Percentiles rank a stretch among this genome's conserved stretches.
These are phyloP conservation scores for Aporrectodea caliginosa DNA, from an alignment of 1,140 invertebrate genomes.

Conservation along the genomic window DNA sequence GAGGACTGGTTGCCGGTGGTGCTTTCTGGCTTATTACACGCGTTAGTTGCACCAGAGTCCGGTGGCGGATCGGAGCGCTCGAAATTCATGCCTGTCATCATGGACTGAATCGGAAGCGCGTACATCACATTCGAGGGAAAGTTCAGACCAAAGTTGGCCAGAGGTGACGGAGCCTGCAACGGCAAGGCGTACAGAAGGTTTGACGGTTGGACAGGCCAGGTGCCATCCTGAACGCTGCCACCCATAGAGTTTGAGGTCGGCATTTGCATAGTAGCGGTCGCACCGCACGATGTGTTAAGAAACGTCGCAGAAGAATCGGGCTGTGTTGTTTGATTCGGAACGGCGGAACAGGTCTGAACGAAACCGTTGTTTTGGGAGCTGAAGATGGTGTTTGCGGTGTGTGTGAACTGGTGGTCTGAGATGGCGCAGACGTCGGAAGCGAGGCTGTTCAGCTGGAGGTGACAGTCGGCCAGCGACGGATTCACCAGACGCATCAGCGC, in stretches of 20 bases:
- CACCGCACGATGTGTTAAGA: not conserved
- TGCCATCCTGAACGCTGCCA: not conserved
- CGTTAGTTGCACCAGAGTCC: not conserved
- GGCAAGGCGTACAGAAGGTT: not conserved
- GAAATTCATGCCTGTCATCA: not conserved
- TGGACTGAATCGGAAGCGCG: not conserved
- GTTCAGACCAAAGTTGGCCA: not conserved
- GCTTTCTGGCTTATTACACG: not conserved
- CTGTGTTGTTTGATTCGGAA: not conserved
- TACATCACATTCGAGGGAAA: not conserved
- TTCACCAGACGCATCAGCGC: not conserved
- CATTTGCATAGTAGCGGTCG: not conserved
- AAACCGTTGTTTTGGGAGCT: not conserved
- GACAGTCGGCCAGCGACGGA: not conserved
- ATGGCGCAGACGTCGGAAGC: not conserved
- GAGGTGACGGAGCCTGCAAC: not conserved
- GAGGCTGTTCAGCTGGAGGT: not conserved
- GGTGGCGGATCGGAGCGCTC: not conserved
- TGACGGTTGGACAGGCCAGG: not conserved
- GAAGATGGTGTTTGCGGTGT: not conserved
- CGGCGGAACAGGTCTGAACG: not conserved
- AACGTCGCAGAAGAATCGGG: not conserved
- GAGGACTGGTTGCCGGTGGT: not conserved
- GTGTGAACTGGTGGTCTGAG: not conserved
- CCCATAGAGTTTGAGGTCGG: not conserved